Evolutionary conservation across 2,888 invertebrate species (phyloP).

Genomic region (Drosophila anomelani): DNA sequence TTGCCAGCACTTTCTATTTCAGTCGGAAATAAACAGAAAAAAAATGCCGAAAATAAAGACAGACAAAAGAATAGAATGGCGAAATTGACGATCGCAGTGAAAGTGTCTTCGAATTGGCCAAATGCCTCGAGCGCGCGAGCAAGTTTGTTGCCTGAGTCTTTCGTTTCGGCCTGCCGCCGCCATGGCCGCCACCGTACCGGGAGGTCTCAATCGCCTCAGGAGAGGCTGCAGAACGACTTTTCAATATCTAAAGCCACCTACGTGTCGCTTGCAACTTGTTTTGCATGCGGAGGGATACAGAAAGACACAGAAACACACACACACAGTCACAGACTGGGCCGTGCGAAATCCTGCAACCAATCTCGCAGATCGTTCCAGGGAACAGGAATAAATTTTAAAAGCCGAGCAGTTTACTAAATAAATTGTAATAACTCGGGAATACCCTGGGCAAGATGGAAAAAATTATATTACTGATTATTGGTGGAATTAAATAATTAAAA

Average conservation of each 20-base stretch:
- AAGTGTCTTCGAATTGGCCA: conserved; percentile 52
- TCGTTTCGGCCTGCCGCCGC: conserved; percentile 40
- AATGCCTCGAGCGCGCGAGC: conserved; percentile 17
- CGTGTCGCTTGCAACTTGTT: conserved; percentile 60
- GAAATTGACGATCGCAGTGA: conserved; percentile 56
- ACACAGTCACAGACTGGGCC: conserved; percentile 18
- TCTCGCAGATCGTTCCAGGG: conserved; percentile 31
- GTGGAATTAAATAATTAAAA: too few species aligned
- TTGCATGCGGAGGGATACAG: conserved; percentile 48
- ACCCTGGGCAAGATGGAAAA: neutral
- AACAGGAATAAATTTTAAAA: conserved; percentile 39
- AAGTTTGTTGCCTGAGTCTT: conserved; percentile 67
- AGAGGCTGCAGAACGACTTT: conserved; percentile 66
- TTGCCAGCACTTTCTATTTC: conserved; percentile 68
- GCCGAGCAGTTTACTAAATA: conserved; percentile 18
- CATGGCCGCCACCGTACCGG: conserved; percentile 36
- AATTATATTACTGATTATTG: neutral
- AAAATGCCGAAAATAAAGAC: neutral
- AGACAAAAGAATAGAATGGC: conserved; percentile 73
- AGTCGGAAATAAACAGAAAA: conserved; percentile 23
- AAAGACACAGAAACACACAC: neutral
- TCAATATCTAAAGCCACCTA: conserved; percentile 59
- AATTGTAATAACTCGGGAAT: conserved; percentile 6
- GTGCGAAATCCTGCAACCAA: conserved; percentile 29
- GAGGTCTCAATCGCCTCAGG: conserved; percentile 55